phyloP scores from a whole-genome alignment of 1,140 invertebrate genomes.

The Pentalonia nigronervosa region DNA sequence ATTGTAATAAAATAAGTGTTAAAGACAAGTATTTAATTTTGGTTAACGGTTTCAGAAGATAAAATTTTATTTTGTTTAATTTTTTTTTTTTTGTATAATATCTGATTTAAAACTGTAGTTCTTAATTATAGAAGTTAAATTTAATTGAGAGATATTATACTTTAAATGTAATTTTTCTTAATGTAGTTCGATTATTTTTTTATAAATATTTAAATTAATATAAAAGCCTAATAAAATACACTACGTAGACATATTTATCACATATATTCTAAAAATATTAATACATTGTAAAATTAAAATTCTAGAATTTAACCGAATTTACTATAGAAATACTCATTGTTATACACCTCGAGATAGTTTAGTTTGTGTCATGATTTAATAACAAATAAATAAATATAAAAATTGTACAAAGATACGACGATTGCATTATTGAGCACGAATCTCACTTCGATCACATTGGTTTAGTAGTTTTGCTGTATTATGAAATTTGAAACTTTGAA shows the following conservation, averaged over 20 bases:
- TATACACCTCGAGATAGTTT: background rate
- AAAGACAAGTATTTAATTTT: background rate
- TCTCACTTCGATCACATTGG: background rate
- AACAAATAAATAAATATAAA: background rate
- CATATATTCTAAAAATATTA: background rate
- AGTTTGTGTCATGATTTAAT: background rate
- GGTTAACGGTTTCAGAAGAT: background rate
- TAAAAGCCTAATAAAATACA: background rate
- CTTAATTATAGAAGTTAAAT: background rate
- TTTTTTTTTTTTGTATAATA: background rate
- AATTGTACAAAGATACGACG: background rate
- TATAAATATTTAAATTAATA: background rate
- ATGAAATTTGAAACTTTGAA: background rate
- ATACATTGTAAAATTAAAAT: background rate
- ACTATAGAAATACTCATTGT: background rate
- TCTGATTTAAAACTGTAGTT: slow-evolving; percentile 4
- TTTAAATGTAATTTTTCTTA: background rate
- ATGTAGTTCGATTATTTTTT: background rate
- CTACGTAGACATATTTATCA: background rate
- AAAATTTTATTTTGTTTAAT: background rate
- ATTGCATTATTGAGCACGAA: background rate
- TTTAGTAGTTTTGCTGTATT: background rate
- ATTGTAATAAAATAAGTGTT: background rate
- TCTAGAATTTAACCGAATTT: background rate
- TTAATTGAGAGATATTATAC: slow-evolving; percentile 7